Base-by-base conservation (phyloP, 2,113 vertebrate genomes). In the Elaphurus davidianus region DNA sequence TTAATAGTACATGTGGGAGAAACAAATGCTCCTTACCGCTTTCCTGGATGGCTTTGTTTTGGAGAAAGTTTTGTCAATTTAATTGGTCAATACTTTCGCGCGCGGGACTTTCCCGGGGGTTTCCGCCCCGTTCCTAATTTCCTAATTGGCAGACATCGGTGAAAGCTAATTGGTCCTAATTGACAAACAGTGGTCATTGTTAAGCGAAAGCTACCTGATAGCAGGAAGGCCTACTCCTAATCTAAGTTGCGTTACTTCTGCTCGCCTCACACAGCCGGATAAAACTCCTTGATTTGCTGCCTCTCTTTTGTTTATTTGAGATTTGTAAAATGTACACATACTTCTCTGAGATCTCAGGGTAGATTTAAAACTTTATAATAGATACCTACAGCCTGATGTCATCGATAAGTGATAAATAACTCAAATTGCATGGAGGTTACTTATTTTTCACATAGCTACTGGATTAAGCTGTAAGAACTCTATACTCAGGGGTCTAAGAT, bases 341-440 rank as follows among this genome's bases (percentile, higher is more conserved):
- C 16, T 82, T 83, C 79, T 94, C 43, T 81, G 64, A 30, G 15
- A 81, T 8, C 52, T 84, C 85, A 64, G 21, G 33, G 27, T 55
- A 62, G 64, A 93, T 74, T 52, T 87, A 92, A 92, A 96, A 81
- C 52, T 85, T 85, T 81, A 23, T 23, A 84, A 97, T 76, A 92
- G 40, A 25, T 17, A 25, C 23, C 6, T 6, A 67, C 25, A 87
- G 6, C 9, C 3, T 71, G 28, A 7, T 76, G 50, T 83, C 94
- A 90, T 86, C 11, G 43, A 5, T 95, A 87, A 71, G 5, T 90
- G 90, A 71, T 60, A 91, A 90, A 43, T 88, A 88, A 71, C 86
- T 93, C n/a, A 84, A 7, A 54, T 76, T 47, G 7, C 25, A 16
- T 1, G 8, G n/a, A 19, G 30, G 28, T 28, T 89, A 33, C 50